A percentile compares a stretch with the other conserved stretches of the same genome.
These are phyloP conservation scores for Anas platyrhynchos DNA, from an alignment of 2,113 vertebrate genomes.

Conservation along the genomic window DNA sequence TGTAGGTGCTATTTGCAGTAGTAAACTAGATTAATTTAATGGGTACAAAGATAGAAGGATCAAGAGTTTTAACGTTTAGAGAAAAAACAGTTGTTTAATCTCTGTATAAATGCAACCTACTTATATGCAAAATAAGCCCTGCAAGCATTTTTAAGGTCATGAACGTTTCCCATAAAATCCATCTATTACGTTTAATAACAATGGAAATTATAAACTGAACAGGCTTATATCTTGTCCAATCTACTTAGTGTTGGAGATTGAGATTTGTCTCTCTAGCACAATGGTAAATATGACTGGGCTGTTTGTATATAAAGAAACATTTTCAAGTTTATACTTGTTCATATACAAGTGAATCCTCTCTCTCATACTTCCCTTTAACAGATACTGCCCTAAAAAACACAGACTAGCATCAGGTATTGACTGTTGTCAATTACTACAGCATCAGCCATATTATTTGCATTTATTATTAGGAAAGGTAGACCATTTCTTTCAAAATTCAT, in stretches of 20 bases:
- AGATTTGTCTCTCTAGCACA: neutral
- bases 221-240: neutral
- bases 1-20: neutral
- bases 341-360: neutral
- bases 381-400: neutral
- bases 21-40: neutral
- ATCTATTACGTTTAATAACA: neutral
- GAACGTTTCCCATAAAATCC: neutral
- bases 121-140: neutral
- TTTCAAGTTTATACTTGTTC: neutral
- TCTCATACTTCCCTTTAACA: neutral
- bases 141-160: neutral
- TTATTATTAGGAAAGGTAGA: neutral
- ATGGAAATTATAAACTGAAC: neutral
- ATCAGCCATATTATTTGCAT: neutral
- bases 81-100: neutral
- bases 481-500: neutral
- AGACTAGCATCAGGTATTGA: neutral
- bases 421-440: neutral
- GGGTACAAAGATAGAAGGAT: neutral
- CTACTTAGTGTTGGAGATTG: neutral
- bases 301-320: neutral
- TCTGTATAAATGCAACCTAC: neutral
- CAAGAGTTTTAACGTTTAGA: neutral
- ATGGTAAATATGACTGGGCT: neutral